Evolutionary conservation across 2,888 invertebrate genomes (phyloP).

Genomic region (Trimorus sp.): DNA sequence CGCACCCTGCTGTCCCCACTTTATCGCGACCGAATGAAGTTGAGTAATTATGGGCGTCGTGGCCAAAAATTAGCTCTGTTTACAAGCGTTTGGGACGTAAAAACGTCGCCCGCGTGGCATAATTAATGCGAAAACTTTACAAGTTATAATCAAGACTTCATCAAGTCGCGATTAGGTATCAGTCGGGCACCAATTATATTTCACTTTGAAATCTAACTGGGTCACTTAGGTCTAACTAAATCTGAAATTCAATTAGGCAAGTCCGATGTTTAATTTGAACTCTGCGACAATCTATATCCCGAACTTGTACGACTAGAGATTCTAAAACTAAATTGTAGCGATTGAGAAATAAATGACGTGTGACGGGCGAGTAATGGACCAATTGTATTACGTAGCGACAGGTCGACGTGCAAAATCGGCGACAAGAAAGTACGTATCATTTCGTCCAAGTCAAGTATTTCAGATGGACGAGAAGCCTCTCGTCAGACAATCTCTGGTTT

Average conservation of each 20-base stretch:
- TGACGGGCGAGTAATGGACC: not conserved
- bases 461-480: too few species aligned
- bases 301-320: conserved; percentile 25
- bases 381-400: conserved; percentile 2
- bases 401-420: too few species aligned
- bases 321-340: conserved; percentile 23
- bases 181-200: conserved; percentile 34
- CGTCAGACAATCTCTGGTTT: too few species aligned
- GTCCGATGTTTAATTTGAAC: conserved; percentile 42
- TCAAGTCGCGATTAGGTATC: conserved; percentile 24
- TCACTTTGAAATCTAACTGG: conserved; percentile 45
- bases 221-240: conserved; percentile 40
- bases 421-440: too few species aligned
- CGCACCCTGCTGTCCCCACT: conserved; percentile 40
- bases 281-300: conserved; percentile 21
- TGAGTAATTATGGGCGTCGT: conserved; percentile 19
- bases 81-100: not conserved
- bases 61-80: not conserved
- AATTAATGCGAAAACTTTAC: conserved; percentile 4
- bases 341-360: conserved; percentile 2
- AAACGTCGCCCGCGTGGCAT: not conserved
- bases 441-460: too few species aligned
- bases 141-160: conserved; percentile 22
- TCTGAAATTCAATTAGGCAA: conserved; percentile 50
- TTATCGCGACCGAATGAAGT: conserved; percentile 39